Base-by-base conservation (phyloP, 2,888 invertebrate genomes). In the Stenchaetothrips biformis region DNA sequence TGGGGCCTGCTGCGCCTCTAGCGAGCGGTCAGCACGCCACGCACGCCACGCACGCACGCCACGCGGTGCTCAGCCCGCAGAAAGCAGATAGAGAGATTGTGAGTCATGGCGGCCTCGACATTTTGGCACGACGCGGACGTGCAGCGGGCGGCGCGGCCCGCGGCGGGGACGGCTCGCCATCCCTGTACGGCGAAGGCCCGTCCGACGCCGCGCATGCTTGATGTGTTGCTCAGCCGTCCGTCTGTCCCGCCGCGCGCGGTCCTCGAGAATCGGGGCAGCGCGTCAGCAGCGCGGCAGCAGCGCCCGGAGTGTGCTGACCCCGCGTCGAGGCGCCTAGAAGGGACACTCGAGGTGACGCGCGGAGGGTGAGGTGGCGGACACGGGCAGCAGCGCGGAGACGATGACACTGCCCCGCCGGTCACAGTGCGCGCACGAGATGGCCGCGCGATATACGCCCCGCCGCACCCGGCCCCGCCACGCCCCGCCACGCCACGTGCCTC, bases 341-440 rank as follows among this genome's bases (percentile, higher is more conserved):
- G 8, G 67, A 74, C 67, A 74, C 67, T 25, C 21, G 25, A 74
- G 7, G 53, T 53, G 67, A 21, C 53, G 53, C n/a, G 62, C 3
- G 62, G 62, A 21, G 62, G 1, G n/a, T 6, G 67, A 21, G 21
- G 67, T 9, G 9, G 21, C 67, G 67, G 67, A 74, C 21, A 74
- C 25, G 67, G 67, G 67, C 67, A 74, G 67, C 67, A 53, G 53
- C 53, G 53, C 67, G 67, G 67, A 67, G 67, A 74, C 67, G 67
- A 74, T 74, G 67, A 74, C 21, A 74, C 67, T 74, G 67, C 25
- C 18, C 67, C 67, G 67, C 21, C 67, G 67, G 67, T 74, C 67
- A 74, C 67, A 74, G 67, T 74, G 67, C 25, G 67, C 67, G 25
- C 67, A 74, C 67, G 7, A 74, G 67, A 74, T 74, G 67, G 67